phyloP scores from a whole-genome alignment of 2,113 vertebrate species.

The Sebastes fasciatus region DNA sequence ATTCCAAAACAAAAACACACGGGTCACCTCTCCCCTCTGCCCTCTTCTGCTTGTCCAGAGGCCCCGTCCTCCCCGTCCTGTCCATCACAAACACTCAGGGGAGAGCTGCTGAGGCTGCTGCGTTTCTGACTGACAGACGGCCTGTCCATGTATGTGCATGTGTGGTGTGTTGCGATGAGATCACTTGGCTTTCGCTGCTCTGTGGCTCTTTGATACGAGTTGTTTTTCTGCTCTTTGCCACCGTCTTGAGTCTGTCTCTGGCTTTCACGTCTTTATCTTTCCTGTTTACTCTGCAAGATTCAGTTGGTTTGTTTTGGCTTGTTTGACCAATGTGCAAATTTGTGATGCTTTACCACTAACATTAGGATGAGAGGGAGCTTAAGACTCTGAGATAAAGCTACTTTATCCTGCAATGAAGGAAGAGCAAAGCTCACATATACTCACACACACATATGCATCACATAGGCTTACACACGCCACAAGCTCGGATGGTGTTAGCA shows the following conservation, averaged over 20 bases:
- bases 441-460: neutral
- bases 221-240: neutral
- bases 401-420: conserved; percentile 10
- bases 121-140: conserved; percentile 32
- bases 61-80: conserved; percentile 3
- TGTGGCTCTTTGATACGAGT: neutral
- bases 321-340: neutral
- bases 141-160: neutral
- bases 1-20: conserved; percentile 68
- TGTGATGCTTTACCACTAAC: neutral
- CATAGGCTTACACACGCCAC: no score
- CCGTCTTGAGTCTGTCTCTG: neutral
- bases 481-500: neutral
- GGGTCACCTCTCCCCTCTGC: conserved; percentile 42
- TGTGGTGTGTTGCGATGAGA: neutral
- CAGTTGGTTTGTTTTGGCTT: neutral
- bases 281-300: neutral
- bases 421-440: conserved; percentile 28
- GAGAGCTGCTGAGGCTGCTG: conserved; percentile 38
- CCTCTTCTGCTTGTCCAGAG: conserved; percentile 48
- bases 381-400: neutral
- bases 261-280: neutral
- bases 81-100: conserved; percentile 51
- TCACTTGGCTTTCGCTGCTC: neutral
- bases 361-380: conserved; percentile 9